Evolutionary conservation across 2,113 vertebrate genomes (phyloP).

Genomic region (Etia nguti): DNA sequence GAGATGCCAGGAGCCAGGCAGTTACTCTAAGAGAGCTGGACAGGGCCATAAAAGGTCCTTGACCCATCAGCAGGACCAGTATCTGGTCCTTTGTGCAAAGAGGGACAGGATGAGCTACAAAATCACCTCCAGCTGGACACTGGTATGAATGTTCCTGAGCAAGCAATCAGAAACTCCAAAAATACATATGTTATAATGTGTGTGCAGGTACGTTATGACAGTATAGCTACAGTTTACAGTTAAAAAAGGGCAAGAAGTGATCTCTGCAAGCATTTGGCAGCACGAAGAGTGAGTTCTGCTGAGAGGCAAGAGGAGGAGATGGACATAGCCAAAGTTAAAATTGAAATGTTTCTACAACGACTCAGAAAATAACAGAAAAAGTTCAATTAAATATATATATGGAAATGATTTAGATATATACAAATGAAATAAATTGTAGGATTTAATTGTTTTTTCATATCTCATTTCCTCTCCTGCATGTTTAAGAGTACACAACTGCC

Average conservation of each 20-base stretch:
- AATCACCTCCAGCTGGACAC: neutral
- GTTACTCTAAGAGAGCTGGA: neutral
- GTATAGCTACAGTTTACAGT: neutral
- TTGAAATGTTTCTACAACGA: neutral
- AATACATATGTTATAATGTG: neutral
- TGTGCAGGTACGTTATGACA: neutral
- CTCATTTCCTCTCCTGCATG: neutral
- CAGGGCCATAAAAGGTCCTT: neutral
- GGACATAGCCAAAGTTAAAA: neutral
- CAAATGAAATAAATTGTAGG: neutral
- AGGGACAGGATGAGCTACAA: neutral
- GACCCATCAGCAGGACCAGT: neutral
- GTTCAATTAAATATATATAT: neutral
- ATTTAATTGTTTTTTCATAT: neutral
- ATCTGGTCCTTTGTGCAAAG: neutral
- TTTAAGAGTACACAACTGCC: neutral
- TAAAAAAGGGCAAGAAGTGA: neutral
- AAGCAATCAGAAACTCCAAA: neutral
- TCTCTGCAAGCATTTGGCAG: neutral
- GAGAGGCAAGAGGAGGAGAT: neutral
- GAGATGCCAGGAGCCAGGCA: neutral
- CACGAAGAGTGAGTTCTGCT: neutral
- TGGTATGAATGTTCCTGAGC: neutral
- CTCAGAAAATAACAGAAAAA: neutral
- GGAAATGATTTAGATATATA: neutral